These are phyloP conservation scores for Origma solitaria DNA, from an alignment of 2,113 vertebrate genomes.

Conservation along the genomic window DNA sequence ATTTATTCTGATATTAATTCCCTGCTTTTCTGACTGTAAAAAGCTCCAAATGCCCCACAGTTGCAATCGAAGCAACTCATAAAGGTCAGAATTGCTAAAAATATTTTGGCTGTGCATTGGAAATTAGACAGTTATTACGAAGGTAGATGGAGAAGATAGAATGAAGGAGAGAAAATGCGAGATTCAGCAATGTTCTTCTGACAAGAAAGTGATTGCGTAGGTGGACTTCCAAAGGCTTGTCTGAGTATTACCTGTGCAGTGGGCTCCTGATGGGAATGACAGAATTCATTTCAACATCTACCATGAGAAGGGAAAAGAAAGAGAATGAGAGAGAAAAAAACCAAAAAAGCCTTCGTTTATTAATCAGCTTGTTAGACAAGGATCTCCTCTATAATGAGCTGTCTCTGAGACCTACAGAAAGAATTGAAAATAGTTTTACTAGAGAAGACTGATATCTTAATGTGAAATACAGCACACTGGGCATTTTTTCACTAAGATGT, in stretches of 20 bases:
- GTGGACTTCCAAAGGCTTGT: slow-evolving; percentile 35
- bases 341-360: not conserved
- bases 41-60: not conserved
- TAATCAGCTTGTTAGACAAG: slow-evolving; percentile 15
- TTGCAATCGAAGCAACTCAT: not conserved
- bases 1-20: not conserved
- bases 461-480: not conserved
- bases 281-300: slow-evolving; percentile 2
- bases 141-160: not conserved
- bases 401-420: not conserved
- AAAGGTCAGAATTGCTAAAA: not conserved
- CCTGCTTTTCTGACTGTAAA: not conserved
- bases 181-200: not conserved
- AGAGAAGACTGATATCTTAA: not conserved
- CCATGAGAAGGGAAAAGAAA: not conserved
- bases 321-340: not conserved
- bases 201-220: not conserved
- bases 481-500: not conserved
- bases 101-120: not conserved
- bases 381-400: not conserved
- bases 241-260: not conserved
- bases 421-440: not conserved
- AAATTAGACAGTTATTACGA: not conserved
- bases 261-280: not conserved
- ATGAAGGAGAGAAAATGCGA: not conserved